phyloP scores from a whole-genome alignment of 1,140 invertebrate species.

The Physella acuta region DNA sequence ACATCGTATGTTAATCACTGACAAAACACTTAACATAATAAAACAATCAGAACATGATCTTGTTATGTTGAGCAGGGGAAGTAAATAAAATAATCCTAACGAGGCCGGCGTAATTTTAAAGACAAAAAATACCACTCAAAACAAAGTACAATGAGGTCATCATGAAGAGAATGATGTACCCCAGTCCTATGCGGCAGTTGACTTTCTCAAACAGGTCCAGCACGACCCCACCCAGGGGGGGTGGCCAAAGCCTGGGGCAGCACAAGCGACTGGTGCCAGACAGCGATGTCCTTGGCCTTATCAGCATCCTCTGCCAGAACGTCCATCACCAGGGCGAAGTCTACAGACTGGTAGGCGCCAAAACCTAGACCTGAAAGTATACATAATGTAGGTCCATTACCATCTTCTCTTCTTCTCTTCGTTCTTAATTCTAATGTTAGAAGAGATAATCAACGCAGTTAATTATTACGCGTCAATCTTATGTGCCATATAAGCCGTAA shows the following conservation, averaged over 20 bases:
- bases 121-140: slow-evolving; percentile 51
- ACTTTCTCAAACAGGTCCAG: slow-evolving; percentile 55
- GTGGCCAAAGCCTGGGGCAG: slow-evolving; percentile 57
- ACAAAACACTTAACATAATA: no score
- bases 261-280: slow-evolving; percentile 57
- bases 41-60: no score
- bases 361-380: slow-evolving; percentile 58
- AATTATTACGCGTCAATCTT: no score
- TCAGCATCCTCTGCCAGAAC: slow-evolving; percentile 52
- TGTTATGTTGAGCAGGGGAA: no score
- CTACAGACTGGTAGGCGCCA: slow-evolving; percentile 56
- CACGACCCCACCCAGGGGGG: slow-evolving; percentile 51
- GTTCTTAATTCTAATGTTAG: no score
- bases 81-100: no score
- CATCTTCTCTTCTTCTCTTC: no score
- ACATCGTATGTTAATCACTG: no score
- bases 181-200: slow-evolving; percentile 52
- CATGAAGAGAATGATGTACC: slow-evolving; percentile 55
- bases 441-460: no score
- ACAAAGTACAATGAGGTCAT: slow-evolving; percentile 53
- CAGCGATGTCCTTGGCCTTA: slow-evolving; percentile 56
- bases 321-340: slow-evolving; percentile 59
- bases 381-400: no score
- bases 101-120: slow-evolving; percentile 43
- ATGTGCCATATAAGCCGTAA: no score